Evolutionary conservation across 2,113 vertebrate species (phyloP).

Genomic region (Artemisiospiza belli): DNA sequence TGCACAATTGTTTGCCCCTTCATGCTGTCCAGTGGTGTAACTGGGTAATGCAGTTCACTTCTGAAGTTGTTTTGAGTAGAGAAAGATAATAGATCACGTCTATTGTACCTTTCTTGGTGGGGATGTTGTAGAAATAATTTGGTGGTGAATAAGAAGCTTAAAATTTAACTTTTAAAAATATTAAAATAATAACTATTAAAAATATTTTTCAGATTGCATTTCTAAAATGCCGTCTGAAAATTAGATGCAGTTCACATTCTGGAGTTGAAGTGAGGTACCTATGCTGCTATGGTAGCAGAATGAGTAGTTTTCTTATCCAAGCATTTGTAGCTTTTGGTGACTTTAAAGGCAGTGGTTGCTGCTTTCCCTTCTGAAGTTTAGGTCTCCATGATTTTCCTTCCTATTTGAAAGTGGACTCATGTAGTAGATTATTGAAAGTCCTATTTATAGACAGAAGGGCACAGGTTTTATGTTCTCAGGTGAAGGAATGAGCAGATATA

Average conservation of each 20-base stretch:
- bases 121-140: background rate
- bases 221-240: background rate
- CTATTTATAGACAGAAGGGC: background rate
- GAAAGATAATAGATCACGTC: background rate
- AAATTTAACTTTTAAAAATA: background rate
- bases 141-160: background rate
- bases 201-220: too few species aligned
- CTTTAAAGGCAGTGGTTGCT: background rate
- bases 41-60: background rate
- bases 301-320: background rate
- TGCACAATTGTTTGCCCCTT: background rate
- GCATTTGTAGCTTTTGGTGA: background rate
- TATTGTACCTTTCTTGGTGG: background rate
- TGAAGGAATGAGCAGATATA: background rate
- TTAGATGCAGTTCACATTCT: background rate
- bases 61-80: background rate
- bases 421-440: background rate
- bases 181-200: too few species aligned
- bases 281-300: background rate
- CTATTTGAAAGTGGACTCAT: background rate
- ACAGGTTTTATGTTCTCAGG: background rate
- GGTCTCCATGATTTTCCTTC: background rate
- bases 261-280: background rate
- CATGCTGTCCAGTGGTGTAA: constrained; percentile 38
- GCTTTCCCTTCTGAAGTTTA: background rate